A percentile compares a stretch with the other conserved stretches of the same genome.
These are phyloP conservation scores for Plagiodera versicolora DNA, from an alignment of 2,888 invertebrate genomes.

Conservation along the genomic window DNA sequence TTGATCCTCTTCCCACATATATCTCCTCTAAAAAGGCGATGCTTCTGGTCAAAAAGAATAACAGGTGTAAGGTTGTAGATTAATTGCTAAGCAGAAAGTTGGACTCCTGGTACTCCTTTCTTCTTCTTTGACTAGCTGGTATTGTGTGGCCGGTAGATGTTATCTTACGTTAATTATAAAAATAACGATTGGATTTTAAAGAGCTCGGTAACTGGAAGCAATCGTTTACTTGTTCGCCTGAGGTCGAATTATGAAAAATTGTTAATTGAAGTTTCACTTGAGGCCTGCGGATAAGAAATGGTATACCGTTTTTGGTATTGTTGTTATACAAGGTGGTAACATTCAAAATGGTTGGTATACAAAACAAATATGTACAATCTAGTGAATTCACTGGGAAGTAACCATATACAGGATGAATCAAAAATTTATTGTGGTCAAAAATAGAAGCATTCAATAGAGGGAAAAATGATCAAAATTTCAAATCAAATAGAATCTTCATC, in stretches of 20 bases:
- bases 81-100: conserved; percentile 5
- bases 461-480: too few species aligned
- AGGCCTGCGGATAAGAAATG: not conserved
- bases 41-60: not conserved
- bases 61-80: conserved; percentile 13
- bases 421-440: too few species aligned
- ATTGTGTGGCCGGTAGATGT: conserved; percentile 5
- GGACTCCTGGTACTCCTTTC: not conserved
- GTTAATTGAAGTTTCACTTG: not conserved
- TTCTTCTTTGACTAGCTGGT: too few species aligned
- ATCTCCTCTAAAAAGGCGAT: not conserved
- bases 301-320: too few species aligned
- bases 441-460: too few species aligned
- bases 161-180: not conserved
- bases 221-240: not conserved
- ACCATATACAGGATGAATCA: too few species aligned
- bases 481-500: too few species aligned
- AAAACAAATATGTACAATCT: too few species aligned
- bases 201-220: not conserved
- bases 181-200: not conserved
- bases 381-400: too few species aligned
- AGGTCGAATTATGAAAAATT: not conserved
- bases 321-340: too few species aligned
- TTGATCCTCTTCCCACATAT: not conserved
- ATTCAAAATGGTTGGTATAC: too few species aligned